Base-by-base conservation (phyloP, 2,888 invertebrate genomes). In the Epirrhoe alternata region DNA sequence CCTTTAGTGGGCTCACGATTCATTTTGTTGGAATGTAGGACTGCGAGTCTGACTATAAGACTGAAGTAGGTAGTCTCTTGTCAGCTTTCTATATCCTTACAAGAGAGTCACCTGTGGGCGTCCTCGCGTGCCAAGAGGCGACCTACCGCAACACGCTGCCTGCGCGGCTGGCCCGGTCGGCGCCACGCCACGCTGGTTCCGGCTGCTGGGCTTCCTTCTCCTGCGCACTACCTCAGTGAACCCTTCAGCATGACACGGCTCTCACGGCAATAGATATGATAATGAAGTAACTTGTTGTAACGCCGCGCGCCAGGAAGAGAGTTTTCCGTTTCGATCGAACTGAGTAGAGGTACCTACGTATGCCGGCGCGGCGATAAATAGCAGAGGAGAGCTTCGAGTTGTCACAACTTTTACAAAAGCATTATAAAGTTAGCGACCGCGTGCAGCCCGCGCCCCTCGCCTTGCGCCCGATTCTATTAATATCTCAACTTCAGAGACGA, bases 361-460 rank as follows among this genome's bases (percentile, higher is more conserved):
- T 47, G 47, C 47, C 6, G 47, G 16, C 47, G 16, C 3, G 0
- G 0, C 1, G 14, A 3, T 45, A 14, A 45, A 16, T 45, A 14
- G n/a, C n/a, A 14, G 45, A 8, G n/a, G 45, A 14, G 45, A 47
- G 47, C 47, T 14, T 14, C 14, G 12, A 47, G 6, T 14, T 16
- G 47, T 16, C 6, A 16, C 47, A 50, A 50, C 50, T 50, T 50
- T 50, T 24, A 12, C 38, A 12, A 50, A 50, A 10, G 24, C 50
- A 50, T 50, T 50, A 50, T 17, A 50, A 24, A 50, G 24, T 50
- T 50, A 50, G 12, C 8, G 35, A 8, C 8, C 35, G 10, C 38
- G 38, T 12, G 38, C 38, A 42, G 4, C 12, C 12, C 12, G 38
- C 38, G 7, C 33, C 12, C 2, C 3, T 8, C 38, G 12, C 38